A percentile compares a stretch with the other conserved stretches of the same genome.
Evolutionary conservation across 2,113 vertebrate genomes (phyloP).

Genomic region (Lagopus muta): DNA sequence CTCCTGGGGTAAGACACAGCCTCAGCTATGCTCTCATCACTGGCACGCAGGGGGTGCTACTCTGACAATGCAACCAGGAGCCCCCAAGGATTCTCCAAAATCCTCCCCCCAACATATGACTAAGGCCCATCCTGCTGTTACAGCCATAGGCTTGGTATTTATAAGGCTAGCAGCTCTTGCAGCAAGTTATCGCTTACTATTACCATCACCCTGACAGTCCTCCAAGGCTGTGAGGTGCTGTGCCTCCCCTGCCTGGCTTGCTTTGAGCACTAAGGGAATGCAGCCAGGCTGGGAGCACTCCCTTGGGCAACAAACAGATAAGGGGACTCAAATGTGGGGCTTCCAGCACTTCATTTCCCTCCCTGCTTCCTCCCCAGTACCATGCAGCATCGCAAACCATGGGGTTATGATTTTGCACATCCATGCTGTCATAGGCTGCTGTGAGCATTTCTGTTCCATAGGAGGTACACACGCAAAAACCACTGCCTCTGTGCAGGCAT

Average conservation of each 20-base stretch:
- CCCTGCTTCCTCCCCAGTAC: background rate
- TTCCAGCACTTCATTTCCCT: background rate
- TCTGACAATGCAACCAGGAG: background rate
- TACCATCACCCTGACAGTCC: background rate
- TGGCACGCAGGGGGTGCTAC: background rate
- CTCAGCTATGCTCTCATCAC: background rate
- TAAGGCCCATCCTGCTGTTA: background rate
- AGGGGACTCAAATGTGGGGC: background rate
- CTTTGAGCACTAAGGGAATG: background rate
- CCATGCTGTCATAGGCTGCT: background rate
- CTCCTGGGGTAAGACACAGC: background rate
- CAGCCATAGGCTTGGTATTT: background rate
- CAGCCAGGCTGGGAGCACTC: background rate
- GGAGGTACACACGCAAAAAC: background rate
- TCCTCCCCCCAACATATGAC: background rate
- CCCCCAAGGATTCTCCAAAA: background rate
- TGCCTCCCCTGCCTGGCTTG: background rate
- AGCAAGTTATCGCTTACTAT: background rate
- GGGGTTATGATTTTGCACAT: background rate
- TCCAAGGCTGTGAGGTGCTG: background rate
- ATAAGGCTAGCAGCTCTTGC: slow-evolving; percentile 25
- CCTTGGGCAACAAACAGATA: background rate
- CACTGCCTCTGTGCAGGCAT: background rate
- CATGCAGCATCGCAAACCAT: background rate
- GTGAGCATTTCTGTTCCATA: background rate